These are phyloP conservation scores for Helicolenus hilgendorfi DNA, from an alignment of 2,797 vertebrate species.

Conservation along the genomic window DNA sequence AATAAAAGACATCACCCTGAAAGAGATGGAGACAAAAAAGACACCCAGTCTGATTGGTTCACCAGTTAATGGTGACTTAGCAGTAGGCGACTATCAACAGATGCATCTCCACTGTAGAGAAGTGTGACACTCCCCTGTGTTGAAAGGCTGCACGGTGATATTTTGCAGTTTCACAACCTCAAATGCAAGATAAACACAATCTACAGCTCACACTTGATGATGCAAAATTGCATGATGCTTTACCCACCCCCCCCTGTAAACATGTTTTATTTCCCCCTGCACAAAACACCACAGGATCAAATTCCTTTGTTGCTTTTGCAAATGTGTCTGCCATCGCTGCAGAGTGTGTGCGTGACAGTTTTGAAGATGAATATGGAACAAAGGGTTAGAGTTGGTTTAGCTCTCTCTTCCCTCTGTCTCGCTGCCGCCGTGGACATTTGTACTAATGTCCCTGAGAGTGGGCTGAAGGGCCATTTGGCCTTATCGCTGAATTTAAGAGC, in stretches of 20 bases:
- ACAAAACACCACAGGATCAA: constrained; percentile 1
- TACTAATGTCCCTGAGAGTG: constrained; percentile 24
- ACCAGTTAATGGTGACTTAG: background rate
- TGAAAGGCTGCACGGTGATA: constrained; percentile 3
- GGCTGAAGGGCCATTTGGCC: constrained; percentile 65
- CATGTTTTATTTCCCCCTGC: background rate
- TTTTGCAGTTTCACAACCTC: constrained; percentile 13
- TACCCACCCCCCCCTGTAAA: background rate
- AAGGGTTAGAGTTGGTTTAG: constrained; percentile 17
- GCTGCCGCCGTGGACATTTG: constrained; percentile 5
- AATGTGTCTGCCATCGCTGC: background rate
- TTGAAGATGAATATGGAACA: constrained; percentile 32
- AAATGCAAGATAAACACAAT: background rate
- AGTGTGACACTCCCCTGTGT: background rate
- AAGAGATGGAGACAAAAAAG: background rate
- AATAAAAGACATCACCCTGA: constrained; percentile 93
- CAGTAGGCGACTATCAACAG: background rate
- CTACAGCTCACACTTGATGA: background rate
- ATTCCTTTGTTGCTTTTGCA: constrained; percentile 11
- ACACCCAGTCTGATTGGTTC: background rate
- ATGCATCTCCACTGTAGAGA: background rate
- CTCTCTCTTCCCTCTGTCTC: background rate
- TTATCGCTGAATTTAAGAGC: constrained; percentile 41
- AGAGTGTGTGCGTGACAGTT: constrained; percentile 1
- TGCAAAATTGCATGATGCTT: background rate